phyloP scores from a whole-genome alignment of 2,888 invertebrate genomes.

The Spodoptera exigua region DNA sequence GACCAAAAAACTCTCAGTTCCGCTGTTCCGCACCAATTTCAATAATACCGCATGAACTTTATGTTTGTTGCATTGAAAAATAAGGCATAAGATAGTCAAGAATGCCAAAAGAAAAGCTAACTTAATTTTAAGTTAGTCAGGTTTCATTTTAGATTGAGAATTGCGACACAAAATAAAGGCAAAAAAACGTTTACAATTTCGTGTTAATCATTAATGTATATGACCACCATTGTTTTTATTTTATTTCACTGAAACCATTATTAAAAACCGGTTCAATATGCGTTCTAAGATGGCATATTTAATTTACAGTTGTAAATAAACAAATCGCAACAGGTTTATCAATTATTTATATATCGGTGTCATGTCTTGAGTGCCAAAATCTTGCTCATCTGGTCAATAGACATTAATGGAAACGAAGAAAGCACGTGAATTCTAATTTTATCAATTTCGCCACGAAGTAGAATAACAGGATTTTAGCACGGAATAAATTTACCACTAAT shows the following conservation, averaged over 20 bases:
- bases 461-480: conserved; percentile 3
- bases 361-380: conserved; percentile 25
- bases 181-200: no score
- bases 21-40: no score
- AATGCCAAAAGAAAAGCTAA: no score
- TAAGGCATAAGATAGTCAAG: no score
- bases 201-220: no score
- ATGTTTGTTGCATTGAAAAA: no score
- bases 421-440: conserved; percentile 11
- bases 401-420: conserved; percentile 19
- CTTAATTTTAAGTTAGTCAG: no score
- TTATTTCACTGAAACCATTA: neutral
- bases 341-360: conserved; percentile 16
- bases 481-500: conserved; percentile 9
- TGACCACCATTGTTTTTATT: no score
- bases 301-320: conserved; percentile 43
- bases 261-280: conserved; percentile 18
- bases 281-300: conserved; percentile 1
- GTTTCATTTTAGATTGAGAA: no score
- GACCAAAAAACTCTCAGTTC: no score
- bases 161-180: no score
- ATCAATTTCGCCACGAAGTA: conserved; percentile 9
- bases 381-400: conserved; percentile 1
- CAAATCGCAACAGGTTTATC: conserved; percentile 38
- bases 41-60: no score